phyloP scores from a whole-genome alignment of 2,888 invertebrate species.

The Spicauda simplicius region DNA sequence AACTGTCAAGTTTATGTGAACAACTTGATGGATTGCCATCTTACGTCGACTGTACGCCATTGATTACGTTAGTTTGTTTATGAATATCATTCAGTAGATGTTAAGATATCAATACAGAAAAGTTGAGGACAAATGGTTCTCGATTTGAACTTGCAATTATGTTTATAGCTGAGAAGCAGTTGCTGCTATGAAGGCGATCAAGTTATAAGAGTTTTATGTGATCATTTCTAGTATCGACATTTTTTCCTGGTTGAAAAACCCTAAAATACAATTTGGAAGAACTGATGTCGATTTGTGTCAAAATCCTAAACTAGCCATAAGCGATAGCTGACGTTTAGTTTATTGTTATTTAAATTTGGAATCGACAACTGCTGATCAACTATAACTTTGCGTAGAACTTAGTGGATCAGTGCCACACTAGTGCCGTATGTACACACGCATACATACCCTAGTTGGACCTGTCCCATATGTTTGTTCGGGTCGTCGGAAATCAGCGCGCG shows the following conservation, averaged over 20 bases:
- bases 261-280: neutral
- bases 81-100: slow-evolving; percentile 29
- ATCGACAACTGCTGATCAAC: slow-evolving; percentile 41
- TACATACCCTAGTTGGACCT: slow-evolving; percentile 98
- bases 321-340: too few relatives aligned
- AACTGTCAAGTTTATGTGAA: slow-evolving; percentile 66
- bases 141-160: slow-evolving; percentile 18
- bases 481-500: slow-evolving; percentile 97
- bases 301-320: neutral
- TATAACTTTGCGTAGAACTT: slow-evolving; percentile 37
- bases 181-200: neutral
- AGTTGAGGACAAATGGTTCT: neutral
- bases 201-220: neutral
- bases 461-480: slow-evolving; percentile 95
- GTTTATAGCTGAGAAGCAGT: slow-evolving; percentile 31
- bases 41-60: slow-evolving; percentile 49
- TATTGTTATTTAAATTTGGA: too few relatives aligned
- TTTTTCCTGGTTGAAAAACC: neutral
- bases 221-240: neutral
- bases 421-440: slow-evolving; percentile 79
- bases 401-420: slow-evolving; percentile 61
- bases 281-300: neutral
- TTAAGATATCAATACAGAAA: slow-evolving; percentile 20
- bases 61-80: slow-evolving; percentile 37
- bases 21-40: slow-evolving; percentile 66